Conservation (phyloP, 2,113 vertebrate species). For the Triplophysa rosa region DNA sequence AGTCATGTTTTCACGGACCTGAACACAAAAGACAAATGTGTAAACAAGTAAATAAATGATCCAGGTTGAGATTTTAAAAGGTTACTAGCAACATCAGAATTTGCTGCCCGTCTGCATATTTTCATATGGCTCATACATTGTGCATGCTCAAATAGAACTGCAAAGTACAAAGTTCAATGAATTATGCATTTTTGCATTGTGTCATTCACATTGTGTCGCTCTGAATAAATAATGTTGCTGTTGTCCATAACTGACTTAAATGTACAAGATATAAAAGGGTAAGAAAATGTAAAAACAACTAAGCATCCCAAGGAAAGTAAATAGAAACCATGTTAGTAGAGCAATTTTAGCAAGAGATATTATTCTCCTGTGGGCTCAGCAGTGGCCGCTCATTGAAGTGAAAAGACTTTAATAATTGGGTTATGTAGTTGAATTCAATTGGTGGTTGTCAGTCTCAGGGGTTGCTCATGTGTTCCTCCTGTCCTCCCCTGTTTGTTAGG, state of each 20-base stretch:
- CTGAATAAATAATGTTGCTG: slow-evolving; percentile 78
- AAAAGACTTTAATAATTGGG: slow-evolving; percentile 77
- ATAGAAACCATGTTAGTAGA: slow-evolving; percentile 51
- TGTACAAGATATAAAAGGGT: slow-evolving; percentile 61
- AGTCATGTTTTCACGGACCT: slow-evolving; percentile 54
- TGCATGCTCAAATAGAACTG: slow-evolving; percentile 65
- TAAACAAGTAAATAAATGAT: slow-evolving; percentile 70
- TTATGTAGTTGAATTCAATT: slow-evolving; percentile 74
- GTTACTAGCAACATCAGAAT: slow-evolving; percentile 58
- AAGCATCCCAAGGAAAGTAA: slow-evolving; percentile 48
- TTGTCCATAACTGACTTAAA: slow-evolving; percentile 62
- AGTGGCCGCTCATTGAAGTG: slow-evolving; percentile 73
- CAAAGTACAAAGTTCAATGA: slow-evolving; percentile 67
- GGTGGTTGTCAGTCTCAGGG: slow-evolving; percentile 76
- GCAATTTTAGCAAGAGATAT: slow-evolving; percentile 63
- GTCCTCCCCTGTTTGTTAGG: slow-evolving; percentile 58
- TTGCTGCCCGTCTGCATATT: slow-evolving; percentile 69
- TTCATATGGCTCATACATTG: slow-evolving; percentile 74
- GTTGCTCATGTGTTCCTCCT: slow-evolving; percentile 57
- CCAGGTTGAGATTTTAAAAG: slow-evolving; percentile 67
- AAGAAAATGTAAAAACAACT: slow-evolving; percentile 50
- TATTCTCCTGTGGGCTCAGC: slow-evolving; percentile 70
- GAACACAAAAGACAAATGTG: slow-evolving; percentile 66
- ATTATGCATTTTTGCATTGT: slow-evolving; percentile 78
- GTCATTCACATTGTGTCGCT: slow-evolving; percentile 52